phyloP scores from a whole-genome alignment of 1,140 invertebrate species.

The Anthonomus grandis region DNA sequence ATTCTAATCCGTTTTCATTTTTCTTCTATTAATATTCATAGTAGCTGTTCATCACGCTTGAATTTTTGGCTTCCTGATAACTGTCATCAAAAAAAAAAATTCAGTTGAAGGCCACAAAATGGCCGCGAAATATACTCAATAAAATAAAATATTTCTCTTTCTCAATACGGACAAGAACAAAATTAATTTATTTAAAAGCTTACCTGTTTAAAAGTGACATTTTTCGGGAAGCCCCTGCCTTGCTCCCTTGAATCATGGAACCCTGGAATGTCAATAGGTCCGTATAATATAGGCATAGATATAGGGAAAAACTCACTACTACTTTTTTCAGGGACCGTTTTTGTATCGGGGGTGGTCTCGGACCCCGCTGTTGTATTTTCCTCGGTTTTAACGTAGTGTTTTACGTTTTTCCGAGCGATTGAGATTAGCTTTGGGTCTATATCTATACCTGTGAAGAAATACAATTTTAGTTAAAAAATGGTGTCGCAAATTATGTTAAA shows the following conservation, averaged over 20 bases:
- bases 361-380: slow-evolving; percentile 29
- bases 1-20: too few relatives aligned
- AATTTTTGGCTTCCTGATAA: too few relatives aligned
- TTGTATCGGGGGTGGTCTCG: slow-evolving; percentile 15
- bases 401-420: slow-evolving; percentile 76
- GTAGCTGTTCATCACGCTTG: too few relatives aligned
- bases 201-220: slow-evolving; percentile 85
- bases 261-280: slow-evolving; percentile 67
- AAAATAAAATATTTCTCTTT: too few relatives aligned
- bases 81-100: too few relatives aligned
- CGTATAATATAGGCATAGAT: slow-evolving; percentile 81
- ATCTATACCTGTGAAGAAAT: slow-evolving; percentile 74
- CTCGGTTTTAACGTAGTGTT: slow-evolving; percentile 66
- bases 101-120: too few relatives aligned
- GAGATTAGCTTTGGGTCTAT: slow-evolving; percentile 88
- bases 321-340: slow-evolving; percentile 26
- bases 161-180: too few relatives aligned
- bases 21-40: too few relatives aligned
- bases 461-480: not conserved
- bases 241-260: slow-evolving; percentile 49
- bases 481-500: not conserved
- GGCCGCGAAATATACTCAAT: too few relatives aligned
- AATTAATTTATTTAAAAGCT: too few relatives aligned
- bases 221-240: slow-evolving; percentile 73
- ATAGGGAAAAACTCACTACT: slow-evolving; percentile 71